Evolutionary conservation across 2,888 invertebrate species (phyloP).

Genomic region (Gortyna flavago): DNA sequence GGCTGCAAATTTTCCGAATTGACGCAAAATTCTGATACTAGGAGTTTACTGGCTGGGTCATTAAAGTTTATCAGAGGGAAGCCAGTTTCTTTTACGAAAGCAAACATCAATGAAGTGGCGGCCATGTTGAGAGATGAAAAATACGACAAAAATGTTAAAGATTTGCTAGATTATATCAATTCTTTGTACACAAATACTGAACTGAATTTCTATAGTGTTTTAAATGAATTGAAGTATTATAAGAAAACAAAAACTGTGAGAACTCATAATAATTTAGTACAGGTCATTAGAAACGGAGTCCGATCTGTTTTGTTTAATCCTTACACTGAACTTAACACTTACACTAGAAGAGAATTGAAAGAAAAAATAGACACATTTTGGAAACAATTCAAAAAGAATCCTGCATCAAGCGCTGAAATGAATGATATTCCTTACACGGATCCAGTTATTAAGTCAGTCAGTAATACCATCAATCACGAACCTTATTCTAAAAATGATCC

Average conservation of each 20-base stretch:
- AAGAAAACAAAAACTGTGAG: constrained; percentile 58
- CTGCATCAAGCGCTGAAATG: no score
- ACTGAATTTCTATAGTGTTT: constrained; percentile 62
- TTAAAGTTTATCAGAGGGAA: constrained; percentile 62
- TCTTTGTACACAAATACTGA: constrained; percentile 68
- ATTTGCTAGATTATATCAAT: constrained; percentile 71
- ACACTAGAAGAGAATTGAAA: constrained; percentile 67
- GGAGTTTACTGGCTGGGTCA: constrained; percentile 64
- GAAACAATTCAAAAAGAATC: constrained; percentile 3
- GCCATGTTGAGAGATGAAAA: constrained; percentile 53
- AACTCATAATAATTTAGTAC: constrained; percentile 60
- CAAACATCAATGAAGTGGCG: constrained; percentile 55
- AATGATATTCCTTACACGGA: not conserved
- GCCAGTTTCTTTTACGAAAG: constrained; percentile 61
- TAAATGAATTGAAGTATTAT: constrained; percentile 69
- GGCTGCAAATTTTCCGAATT: constrained; percentile 73
- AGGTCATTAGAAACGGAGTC: constrained; percentile 68
- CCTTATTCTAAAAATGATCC: not conserved
- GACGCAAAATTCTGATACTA: constrained; percentile 60
- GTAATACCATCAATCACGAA: accelerated
- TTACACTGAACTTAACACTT: constrained; percentile 67
- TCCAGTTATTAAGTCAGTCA: not conserved
- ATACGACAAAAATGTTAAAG: constrained; percentile 42
- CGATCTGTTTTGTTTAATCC: constrained; percentile 73
- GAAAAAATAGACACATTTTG: constrained; percentile 48